Evolutionary conservation across 2,888 invertebrate species (phyloP).

Genomic region (Anthophora plumipes): DNA sequence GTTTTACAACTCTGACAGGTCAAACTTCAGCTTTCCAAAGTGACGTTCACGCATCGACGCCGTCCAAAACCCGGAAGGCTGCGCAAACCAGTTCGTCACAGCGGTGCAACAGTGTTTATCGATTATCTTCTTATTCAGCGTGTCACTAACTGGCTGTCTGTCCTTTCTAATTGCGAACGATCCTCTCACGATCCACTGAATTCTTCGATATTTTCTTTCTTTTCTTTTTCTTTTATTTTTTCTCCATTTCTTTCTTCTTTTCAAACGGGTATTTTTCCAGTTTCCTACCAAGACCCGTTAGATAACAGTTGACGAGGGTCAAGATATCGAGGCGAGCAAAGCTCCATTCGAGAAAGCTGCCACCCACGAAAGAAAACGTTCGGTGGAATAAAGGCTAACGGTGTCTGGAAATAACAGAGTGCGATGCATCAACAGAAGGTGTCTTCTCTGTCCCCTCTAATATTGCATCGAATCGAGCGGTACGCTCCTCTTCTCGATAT

Average conservation of each 20-base stretch:
- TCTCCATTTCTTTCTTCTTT: no score
- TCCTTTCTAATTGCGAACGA: constrained; percentile 26
- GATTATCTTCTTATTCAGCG: constrained; percentile 26
- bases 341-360: constrained; percentile 21
- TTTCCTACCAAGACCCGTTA: background rate
- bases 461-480: background rate
- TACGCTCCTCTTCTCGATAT: background rate
- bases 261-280: no score
- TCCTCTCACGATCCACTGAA: background rate
- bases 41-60: background rate
- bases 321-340: background rate
- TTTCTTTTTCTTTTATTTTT: background rate
- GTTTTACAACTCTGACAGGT: constrained; percentile 10
- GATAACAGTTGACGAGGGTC: constrained; percentile 7
- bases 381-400: constrained; percentile 33
- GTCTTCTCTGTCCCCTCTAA: constrained; percentile 6
- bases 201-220: background rate
- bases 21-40: constrained; percentile 7
- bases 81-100: constrained; percentile 41
- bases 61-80: constrained; percentile 27
- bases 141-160: background rate
- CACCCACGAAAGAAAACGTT: constrained; percentile 23
- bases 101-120: constrained; percentile 31
- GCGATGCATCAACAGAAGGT: background rate
- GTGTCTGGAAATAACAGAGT: constrained; percentile 1